Base-by-base conservation (phyloP, 2,797 vertebrate genomes). In the Scolopax bukidnonensis region DNA sequence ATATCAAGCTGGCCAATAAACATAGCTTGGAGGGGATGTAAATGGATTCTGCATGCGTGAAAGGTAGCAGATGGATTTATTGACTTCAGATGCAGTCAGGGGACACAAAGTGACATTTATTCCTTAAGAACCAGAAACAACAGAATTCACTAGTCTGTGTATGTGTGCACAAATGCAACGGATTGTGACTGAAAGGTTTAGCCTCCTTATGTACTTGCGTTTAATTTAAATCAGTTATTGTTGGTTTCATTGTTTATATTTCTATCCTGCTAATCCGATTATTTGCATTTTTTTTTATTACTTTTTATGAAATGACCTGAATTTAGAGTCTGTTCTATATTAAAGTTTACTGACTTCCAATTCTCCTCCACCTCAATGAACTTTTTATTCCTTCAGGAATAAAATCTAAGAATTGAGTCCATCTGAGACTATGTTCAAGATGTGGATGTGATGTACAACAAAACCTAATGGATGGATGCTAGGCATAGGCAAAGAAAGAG, bases 51-150 rank as follows among this genome's bases (percentile, higher is more conserved):
- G 76, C 82, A 89, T 84, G 63, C 36, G 0, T 90, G 92, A 92
- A 94, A 93, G 56, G 90, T 84, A 93, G 81, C 93, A 92, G 95
- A 90, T 90, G 89, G 93, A 92, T 94, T 92, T 92, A 90, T 83
- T 91, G 81, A 95, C 92, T 93, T 94, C 95, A 92, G 81, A 87
- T 64, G 84, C 92, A 87, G 82, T 65, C 71, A 93, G 92, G 81
- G 61, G 90, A 90, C 86, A 93, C 28, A 89, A 94, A 94, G 84
- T 93, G 88, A 93, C 89, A 94, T 96, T 93, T 93, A 89, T 92
- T 96, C 78, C 71, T 94, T 80, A 91, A 96, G 87, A 92, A 93
- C 24, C 68, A 91, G 71, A 85, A 94, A 87, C 64, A 87, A 75
- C 50, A 83, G 71, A 90, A 93, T 74, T 92, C 75, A 47, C 61